Evolutionary conservation across 2,888 invertebrate species (phyloP).

Genomic region (Agelastica alni): DNA sequence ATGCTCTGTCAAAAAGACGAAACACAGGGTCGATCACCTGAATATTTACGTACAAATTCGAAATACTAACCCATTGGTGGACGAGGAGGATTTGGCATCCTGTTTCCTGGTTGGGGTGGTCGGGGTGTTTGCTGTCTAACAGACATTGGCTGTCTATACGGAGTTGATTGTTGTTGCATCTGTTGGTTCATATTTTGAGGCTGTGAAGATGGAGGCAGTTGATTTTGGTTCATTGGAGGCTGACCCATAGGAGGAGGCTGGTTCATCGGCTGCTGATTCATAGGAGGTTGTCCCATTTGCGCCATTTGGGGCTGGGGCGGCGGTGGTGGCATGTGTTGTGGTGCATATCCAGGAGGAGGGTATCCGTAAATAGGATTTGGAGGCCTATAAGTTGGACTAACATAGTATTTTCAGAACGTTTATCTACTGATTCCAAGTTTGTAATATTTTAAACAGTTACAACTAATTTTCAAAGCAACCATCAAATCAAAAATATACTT

Average conservation of each 20-base stretch:
- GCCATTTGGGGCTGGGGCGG: constrained; percentile 52
- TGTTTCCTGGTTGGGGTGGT: constrained; percentile 37
- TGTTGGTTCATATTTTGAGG: constrained; percentile 40
- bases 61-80: constrained; percentile 35
- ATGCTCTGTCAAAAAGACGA: no score
- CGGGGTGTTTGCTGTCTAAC: constrained; percentile 40
- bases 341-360: constrained; percentile 55
- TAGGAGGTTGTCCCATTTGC: constrained; percentile 51
- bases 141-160: constrained; percentile 29
- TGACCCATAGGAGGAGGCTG: constrained; percentile 40
- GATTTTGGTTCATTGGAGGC: constrained; percentile 30
- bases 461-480: no score
- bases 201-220: constrained; percentile 35
- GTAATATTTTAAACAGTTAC: no score
- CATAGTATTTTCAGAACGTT: constrained; percentile 25
- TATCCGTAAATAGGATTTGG: constrained; percentile 53
- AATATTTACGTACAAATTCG: background rate
- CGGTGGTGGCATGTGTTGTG: constrained; percentile 52
- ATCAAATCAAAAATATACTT: no score
- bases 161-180: constrained; percentile 34
- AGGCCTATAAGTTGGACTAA: constrained; percentile 46
- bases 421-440: no score
- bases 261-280: constrained; percentile 48
- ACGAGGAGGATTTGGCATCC: constrained; percentile 50
- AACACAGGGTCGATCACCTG: no score